A percentile compares a stretch with the other conserved stretches of the same genome.
phyloP scores from a whole-genome alignment of 2,797 vertebrate genomes.

The Nasua narica region DNA sequence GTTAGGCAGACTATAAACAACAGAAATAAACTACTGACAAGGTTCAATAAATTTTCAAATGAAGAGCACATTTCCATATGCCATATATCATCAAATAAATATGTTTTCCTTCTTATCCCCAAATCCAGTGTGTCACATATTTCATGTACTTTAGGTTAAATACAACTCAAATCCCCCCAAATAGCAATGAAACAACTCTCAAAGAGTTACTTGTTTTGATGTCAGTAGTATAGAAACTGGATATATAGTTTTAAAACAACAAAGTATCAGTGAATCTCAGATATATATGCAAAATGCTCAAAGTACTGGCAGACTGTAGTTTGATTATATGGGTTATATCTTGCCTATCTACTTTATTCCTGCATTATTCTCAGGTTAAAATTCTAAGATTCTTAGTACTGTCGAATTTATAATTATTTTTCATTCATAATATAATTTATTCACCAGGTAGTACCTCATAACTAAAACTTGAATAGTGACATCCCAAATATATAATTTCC shows the following conservation, averaged over 20 bases:
- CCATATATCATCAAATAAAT: constrained; percentile 43
- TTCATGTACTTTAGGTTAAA: constrained; percentile 35
- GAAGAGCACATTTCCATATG: constrained; percentile 64
- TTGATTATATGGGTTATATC: background rate
- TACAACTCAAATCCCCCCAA: background rate
- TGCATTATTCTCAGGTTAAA: constrained; percentile 12
- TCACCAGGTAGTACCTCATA: background rate
- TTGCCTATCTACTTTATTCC: background rate
- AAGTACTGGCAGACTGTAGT: background rate
- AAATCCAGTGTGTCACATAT: constrained; percentile 8
- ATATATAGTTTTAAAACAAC: background rate
- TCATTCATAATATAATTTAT: background rate
- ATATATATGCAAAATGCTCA: background rate
- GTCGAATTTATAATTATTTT: background rate
- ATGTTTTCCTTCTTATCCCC: background rate
- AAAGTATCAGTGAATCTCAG: background rate
- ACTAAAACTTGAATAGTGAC: background rate
- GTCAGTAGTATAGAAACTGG: background rate
- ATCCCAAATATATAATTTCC: background rate
- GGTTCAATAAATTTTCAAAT: constrained; percentile 52
- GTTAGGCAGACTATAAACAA: constrained; percentile 70
- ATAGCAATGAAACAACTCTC: background rate
- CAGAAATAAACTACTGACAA: constrained; percentile 39
- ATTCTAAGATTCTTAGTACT: background rate
- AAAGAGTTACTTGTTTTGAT: background rate